Evolutionary conservation across 2,113 vertebrate species (phyloP), one percentile per base, ranked within the genome.

Genomic region (Cololabis saira): DNA sequence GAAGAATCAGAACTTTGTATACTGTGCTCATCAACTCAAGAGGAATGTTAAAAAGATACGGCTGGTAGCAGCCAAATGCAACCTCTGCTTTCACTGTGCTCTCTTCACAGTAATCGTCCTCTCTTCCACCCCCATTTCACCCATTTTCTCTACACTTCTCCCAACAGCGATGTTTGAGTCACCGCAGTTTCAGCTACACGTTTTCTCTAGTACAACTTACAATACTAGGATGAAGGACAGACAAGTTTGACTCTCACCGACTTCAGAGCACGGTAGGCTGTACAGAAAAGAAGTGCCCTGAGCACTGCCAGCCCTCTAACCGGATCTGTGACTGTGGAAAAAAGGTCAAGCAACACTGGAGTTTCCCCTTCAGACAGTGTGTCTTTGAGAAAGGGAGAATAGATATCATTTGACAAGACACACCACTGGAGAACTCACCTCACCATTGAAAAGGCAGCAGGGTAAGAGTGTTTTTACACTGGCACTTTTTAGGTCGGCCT

Each of bases 331-430:
- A 64, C 67, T 70, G 66, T 27, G 61, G 52, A 85, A 78, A 84
- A 70, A 71, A 84, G 76, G 84, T 85, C 82, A 88, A 73, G 71
- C 72, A 68, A 85, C 71, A 85, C 33, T 54, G 80, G 79, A 85
- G 69, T 84, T 84, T 81, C 76, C 81, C 82, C 50, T 66, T 73
- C 68, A 78, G 73, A 80, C 59, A 59, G 60, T 51, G 63, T 12
- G 60, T 80, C 63, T 81, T 76, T 81, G 63, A 82, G 49, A 60
- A 50, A 3, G 54, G 51, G 58, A 65, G 74, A 81, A 61, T 37
- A 85, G 81, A 87, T 82, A 85, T 65, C 50, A 52, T 65, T 80
- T 78, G 70, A 78, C 48, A 78, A 75, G 70, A 47, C 40, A 65
- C 58, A 37, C 10, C 48, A 48, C 24, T 48, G 22, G 51, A 80